A percentile compares a stretch with the other conserved stretches of the same genome.
Conservation (phyloP, 1,140 invertebrate genomes). For the Drosophila nikananu region DNA sequence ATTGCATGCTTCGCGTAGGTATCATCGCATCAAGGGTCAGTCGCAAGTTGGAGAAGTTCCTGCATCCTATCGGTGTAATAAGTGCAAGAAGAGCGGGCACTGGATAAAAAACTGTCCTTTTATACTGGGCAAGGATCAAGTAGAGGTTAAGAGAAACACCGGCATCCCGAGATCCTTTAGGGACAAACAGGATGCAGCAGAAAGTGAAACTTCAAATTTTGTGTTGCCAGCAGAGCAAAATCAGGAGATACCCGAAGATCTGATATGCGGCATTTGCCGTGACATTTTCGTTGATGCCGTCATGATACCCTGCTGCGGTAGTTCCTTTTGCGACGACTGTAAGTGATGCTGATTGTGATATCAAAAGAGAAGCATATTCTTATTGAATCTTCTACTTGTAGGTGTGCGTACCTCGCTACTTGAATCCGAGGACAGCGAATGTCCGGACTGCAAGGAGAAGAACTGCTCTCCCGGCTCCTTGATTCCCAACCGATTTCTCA, state of each 20-base stretch:
- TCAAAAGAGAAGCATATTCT: background rate
- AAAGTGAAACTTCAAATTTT: slow-evolving; percentile 53
- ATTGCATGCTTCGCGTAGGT: slow-evolving; percentile 87
- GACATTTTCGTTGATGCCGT: slow-evolving; percentile 98
- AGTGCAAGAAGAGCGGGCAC: slow-evolving; percentile 96
- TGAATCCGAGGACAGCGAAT: slow-evolving; percentile 97
- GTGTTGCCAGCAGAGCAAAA: slow-evolving; percentile 52
- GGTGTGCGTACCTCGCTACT: slow-evolving; percentile 94
- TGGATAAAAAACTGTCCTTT: slow-evolving; percentile 98
- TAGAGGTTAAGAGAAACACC: slow-evolving; percentile 96
- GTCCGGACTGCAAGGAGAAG: slow-evolving; percentile 96
- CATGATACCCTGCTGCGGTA: slow-evolving; percentile 98
- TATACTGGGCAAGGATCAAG: slow-evolving; percentile 85
- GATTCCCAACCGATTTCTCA: slow-evolving; percentile 96
- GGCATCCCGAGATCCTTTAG: slow-evolving; percentile 99
- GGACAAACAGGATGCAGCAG: slow-evolving; percentile 86
- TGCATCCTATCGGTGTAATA: slow-evolving; percentile 95
- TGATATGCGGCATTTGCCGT: slow-evolving; percentile 96
- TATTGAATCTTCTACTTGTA: slow-evolving; percentile 74
- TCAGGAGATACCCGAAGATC: slow-evolving; percentile 94
- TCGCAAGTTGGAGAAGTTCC: slow-evolving; percentile 96
- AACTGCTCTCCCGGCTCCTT: slow-evolving; percentile 96
- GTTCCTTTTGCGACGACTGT: slow-evolving; percentile 99
- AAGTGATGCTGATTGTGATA: slow-evolving; percentile 85
- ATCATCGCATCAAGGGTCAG: slow-evolving; percentile 93